These are phyloP conservation scores for Myiozetetes cayanensis DNA, from an alignment of 2,113 vertebrate genomes.

Conservation along the genomic window DNA sequence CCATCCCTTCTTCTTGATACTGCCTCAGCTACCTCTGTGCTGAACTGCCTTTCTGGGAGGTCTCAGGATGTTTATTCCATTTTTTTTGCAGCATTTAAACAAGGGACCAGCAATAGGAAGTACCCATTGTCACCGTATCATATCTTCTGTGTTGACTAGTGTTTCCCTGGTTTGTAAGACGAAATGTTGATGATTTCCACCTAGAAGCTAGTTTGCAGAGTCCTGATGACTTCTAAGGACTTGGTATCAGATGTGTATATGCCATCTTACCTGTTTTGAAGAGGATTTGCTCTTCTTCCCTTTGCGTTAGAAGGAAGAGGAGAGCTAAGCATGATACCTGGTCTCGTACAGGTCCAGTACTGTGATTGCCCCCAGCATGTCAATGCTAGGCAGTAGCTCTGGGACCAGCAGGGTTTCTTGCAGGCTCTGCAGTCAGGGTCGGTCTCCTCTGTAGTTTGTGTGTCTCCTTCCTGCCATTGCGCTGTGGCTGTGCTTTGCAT, in stretches of 20 bases:
- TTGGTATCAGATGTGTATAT: not conserved
- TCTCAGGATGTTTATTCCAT: not conserved
- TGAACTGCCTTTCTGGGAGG: not conserved
- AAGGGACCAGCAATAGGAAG: not conserved
- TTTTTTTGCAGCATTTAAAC: not conserved
- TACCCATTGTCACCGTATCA: rapidly evolving
- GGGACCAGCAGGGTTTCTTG: not conserved
- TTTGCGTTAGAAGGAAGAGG: not conserved
- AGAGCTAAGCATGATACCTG: not conserved
- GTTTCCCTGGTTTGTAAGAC: not conserved
- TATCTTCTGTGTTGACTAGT: not conserved
- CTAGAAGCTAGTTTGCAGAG: not conserved
- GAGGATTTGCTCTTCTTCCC: not conserved
- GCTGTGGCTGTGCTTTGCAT: not conserved
- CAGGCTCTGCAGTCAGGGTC: rapidly evolving
- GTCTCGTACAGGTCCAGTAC: not conserved
- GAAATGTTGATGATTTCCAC: not conserved
- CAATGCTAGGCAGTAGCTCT: not conserved
- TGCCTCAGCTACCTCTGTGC: not conserved
- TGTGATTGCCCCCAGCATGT: too few species aligned
- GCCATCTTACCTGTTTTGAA: not conserved
- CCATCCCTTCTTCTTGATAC: not conserved
- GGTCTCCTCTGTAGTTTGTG: not conserved
- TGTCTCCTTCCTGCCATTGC: not conserved
- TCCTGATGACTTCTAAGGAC: not conserved